Evolutionary conservation across 2,113 vertebrate genomes (phyloP).

Genomic region (Phylloscopus trochilus): DNA sequence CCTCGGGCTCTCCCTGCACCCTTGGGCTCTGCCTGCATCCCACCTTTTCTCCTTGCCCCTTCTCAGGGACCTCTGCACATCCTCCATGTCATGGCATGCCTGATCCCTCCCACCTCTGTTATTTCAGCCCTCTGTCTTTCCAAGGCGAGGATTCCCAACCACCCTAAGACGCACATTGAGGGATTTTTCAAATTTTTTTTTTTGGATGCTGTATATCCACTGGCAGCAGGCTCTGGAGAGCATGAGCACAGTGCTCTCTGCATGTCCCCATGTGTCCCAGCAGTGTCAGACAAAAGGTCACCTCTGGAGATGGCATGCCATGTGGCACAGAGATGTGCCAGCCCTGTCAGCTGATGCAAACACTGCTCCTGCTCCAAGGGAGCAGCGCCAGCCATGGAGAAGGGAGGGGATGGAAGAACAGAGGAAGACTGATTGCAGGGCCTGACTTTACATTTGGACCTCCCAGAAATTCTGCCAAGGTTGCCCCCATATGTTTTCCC

Average conservation of each 20-base stretch:
- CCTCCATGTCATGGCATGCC: not conserved
- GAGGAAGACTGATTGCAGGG: not conserved
- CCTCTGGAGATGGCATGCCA: not conserved
- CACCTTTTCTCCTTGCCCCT: not conserved
- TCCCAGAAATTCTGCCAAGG: not conserved
- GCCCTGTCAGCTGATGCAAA: slow-evolving; percentile 3
- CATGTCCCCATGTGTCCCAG: not conserved
- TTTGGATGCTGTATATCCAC: not conserved
- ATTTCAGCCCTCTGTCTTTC: not conserved
- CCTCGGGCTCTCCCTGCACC: not conserved
- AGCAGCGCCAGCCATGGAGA: not conserved
- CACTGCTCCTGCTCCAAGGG: not conserved
- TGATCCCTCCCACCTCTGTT: not conserved
- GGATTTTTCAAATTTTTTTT: not conserved
- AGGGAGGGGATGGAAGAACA: not conserved
- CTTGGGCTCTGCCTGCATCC: not conserved
- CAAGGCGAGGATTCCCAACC: not conserved
- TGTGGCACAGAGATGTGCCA: slow-evolving; percentile 16
- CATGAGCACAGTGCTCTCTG: not conserved
- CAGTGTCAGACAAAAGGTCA: slow-evolving; percentile 35
- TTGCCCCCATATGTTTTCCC: not conserved
- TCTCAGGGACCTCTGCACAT: not conserved
- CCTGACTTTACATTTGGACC: not conserved
- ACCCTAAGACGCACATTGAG: not conserved
- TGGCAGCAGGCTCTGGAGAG: not conserved